These are phyloP conservation scores for Gila orcuttii DNA, from an alignment of 2,113 vertebrate genomes.

Conservation along the genomic window DNA sequence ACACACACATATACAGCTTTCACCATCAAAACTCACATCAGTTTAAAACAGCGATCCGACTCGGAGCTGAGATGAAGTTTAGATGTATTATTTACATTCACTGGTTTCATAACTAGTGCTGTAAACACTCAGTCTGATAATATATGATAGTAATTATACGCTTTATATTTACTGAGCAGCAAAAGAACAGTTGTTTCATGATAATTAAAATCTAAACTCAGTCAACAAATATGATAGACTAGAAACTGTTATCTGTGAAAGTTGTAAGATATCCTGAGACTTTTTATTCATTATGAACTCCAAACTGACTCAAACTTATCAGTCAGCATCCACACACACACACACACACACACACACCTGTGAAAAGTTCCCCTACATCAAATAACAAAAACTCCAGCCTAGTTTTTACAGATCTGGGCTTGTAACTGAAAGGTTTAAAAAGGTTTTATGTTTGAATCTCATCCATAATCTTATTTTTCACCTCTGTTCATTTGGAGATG, in stretches of 20 bases:
- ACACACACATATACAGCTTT: background rate
- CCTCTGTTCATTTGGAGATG: background rate
- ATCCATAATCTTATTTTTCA: background rate
- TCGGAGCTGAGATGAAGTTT: background rate
- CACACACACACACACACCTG: background rate
- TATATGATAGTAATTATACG: no score
- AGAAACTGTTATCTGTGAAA: background rate
- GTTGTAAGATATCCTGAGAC: background rate
- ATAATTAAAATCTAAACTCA: background rate
- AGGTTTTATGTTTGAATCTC: background rate
- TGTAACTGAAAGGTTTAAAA: background rate
- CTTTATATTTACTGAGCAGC: background rate
- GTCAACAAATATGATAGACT: background rate
- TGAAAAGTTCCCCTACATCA: background rate
- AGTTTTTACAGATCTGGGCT: background rate
- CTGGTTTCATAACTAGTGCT: background rate
- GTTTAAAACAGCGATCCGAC: background rate
- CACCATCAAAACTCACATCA: background rate
- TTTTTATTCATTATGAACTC: background rate
- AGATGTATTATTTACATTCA: background rate
- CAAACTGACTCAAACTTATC: background rate
- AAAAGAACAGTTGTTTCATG: background rate
- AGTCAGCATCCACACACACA: background rate
- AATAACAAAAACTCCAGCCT: background rate
- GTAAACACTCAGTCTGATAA: background rate